Evolutionary conservation across 2,797 vertebrate genomes (phyloP), one percentile per base, ranked within the genome.

Genomic region (Vireo griseus): DNA sequence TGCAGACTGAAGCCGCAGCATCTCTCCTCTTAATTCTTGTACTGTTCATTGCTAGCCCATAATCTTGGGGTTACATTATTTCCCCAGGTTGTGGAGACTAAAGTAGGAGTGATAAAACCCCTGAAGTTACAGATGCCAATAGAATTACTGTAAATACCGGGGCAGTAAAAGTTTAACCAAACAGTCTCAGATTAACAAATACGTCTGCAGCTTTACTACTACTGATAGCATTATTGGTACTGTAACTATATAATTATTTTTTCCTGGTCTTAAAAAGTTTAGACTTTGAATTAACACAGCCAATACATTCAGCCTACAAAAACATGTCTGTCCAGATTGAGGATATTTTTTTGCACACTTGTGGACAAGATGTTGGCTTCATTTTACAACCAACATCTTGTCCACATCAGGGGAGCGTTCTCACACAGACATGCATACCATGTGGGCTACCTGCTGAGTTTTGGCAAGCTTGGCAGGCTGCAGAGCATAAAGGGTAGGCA

Each of bases 321-420:
- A 96, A 86, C 72, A 82, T 6, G 74, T 75, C 86, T 88, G 91
- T 52, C 68, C 94, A 97, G 95, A 96, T 42, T 86, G 77, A 74
- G 67, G 85, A 93, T 95, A 94, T 88, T 97, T 96, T 97, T 96
- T 95, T 97, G 97, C 96, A 98, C 97, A 98, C 97, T 98, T 98
- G 97, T 95, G 96, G 97, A 97, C 97, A 98, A 97, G 97, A 98
- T 97, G 97, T 98, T 98, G 97, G 96, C 96, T 98, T 98, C 97
- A 94, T 93, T 98, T 98, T 98, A 98, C 96, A 98, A 92, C 97
- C 92, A 96, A 98, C 98, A 98, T 98, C 97, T 98, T 98, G 98
- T 98, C 97, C 97, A 96, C 97, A 98, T 98, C 97, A 98, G 97
- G 97, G 92, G 96, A 97, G 96, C 90, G 57, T 98, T 98, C 97